phyloP scores from a whole-genome alignment of 2,888 invertebrate genomes.

The Himalopsyche tibetana region DNA sequence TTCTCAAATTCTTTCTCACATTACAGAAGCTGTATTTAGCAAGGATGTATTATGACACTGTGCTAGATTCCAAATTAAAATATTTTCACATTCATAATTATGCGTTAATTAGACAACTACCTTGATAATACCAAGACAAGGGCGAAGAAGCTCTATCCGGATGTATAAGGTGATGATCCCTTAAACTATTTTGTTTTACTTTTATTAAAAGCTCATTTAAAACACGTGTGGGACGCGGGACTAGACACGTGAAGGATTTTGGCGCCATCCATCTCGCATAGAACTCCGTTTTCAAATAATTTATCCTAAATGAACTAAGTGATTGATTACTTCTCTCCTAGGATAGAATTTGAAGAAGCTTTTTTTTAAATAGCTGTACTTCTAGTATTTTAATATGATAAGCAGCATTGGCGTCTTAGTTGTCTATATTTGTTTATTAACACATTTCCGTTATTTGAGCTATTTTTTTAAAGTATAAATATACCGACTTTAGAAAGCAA shows the following conservation, averaged over 20 bases:
- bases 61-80: conserved; percentile 53
- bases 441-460: too few species aligned
- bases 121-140: conserved; percentile 6
- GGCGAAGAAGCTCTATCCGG: conserved; percentile 6
- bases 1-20: conserved; percentile 36
- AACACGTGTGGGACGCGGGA: conserved; percentile 51
- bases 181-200: conserved; percentile 44
- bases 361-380: too few species aligned
- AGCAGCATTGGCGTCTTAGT: too few species aligned
- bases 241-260: conserved; percentile 56
- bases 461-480: too few species aligned
- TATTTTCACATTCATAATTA: conserved; percentile 49
- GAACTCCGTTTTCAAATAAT: conserved; percentile 40
- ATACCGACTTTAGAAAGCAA: too few species aligned
- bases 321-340: conserved; percentile 3
- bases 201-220: conserved; percentile 47
- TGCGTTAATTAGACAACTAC: conserved; percentile 52
- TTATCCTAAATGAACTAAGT: background rate
- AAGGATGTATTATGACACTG: conserved; percentile 45
- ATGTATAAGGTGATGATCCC: conserved; percentile 14
- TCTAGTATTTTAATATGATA: too few species aligned
- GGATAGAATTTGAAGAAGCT: background rate
- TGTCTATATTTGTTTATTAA: too few species aligned
- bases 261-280: conserved; percentile 47
- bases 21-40: conserved; percentile 9